Base-by-base conservation (phyloP, 2,113 vertebrate species). In the Colistium nudipinnis region DNA sequence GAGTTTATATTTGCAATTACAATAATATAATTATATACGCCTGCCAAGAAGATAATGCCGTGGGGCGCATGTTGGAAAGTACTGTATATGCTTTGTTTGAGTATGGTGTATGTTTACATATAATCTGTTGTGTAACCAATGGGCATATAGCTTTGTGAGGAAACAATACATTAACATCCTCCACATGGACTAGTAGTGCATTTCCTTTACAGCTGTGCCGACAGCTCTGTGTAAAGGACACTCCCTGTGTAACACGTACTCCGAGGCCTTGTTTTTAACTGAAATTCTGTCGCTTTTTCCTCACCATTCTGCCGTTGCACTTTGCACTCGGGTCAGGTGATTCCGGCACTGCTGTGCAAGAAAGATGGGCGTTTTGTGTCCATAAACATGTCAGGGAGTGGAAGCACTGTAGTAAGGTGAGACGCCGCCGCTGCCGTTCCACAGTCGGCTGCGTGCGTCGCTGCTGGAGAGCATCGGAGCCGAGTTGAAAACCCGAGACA, bases 311-410 rank as follows among this genome's bases (percentile, higher is more conserved):
- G 30, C 14, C 16, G 22, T 54, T 54, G 0, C 47, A 57, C 10
- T 47, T 60, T 80, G 57, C 54, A 53, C 70, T 56, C 49, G 33
- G 19, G 78, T 45, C 72, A 67, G 64, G 53, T 59, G 72, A 68
- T 30, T 44, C 49, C 16, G 12, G 31, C 44, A 11, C 48, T 55
- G 27, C 19, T 27, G 33, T 4, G 44, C 20, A 57, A 38, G 56
- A 76, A 0, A 35, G 41, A 61, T 52, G 61, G n/a, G 54, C 59
- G 65, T 38, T 74, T 9, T 4, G 44, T 44, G 48, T 79, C 78
- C 68, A 66, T 82, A 80, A 90, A 88, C 3, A 76, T 68, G 79
- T 80, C 81, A 65, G 60, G 70, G 71, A 75, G 72, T 17, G 61
- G 70, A 44, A 6, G 20, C 2, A 27, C 20, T 20, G 67, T 55